Evolutionary conservation across 30 jellyfish, hydroid and myxozoan genomes (phyloP), one percentile per base, ranked within the genome.

Genomic region (Chironex yamaguchii): DNA sequence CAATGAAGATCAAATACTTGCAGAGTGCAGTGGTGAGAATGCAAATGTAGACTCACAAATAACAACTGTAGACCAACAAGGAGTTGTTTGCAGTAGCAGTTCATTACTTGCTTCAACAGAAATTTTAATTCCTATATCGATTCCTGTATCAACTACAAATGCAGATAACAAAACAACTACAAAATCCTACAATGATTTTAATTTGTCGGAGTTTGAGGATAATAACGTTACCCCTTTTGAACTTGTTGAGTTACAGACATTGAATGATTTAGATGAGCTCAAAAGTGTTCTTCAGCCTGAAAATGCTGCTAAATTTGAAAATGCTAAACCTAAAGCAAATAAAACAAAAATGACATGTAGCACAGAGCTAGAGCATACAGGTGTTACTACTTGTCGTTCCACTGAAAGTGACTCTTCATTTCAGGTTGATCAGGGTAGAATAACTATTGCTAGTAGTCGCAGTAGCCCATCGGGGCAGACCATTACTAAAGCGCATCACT

Each of bases 241-340:
- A 72, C 90, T 88, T 24, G 98, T 93, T 73, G 98, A 93, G 62
- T 28, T 87, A 48, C 97, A 93, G 36, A 87, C 98, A 3, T 67
- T 93, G 9, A 90, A 93, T 81, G 98, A 93, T 49, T 51, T 81
- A 6, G 94, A 82, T 69, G 98, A 93, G 52, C 76, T 93, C 3
- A 83, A 80, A 53, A 87, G 96, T 67, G 98, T 93, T 6, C 68
- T 93, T 34, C 96, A 93, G 35, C 98, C 98, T 24, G 92, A 84
- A 14, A 26, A 70, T 42, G 66, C 42, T 42, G 52, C 49, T 24
- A 77, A 78, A 24, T 49, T 34, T 2, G 27, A 30, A 29, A 12
- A 49, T 1, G 54, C 9, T 1, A 35, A 24, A 20, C 51, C 42
- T 20, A 23, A 35, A 54, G 32, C 67, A 0, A 13, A 21, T 1